Evolutionary conservation across 2,113 vertebrate genomes (phyloP), one percentile per base, ranked within the genome.

Genomic region (Labeo catla): DNA sequence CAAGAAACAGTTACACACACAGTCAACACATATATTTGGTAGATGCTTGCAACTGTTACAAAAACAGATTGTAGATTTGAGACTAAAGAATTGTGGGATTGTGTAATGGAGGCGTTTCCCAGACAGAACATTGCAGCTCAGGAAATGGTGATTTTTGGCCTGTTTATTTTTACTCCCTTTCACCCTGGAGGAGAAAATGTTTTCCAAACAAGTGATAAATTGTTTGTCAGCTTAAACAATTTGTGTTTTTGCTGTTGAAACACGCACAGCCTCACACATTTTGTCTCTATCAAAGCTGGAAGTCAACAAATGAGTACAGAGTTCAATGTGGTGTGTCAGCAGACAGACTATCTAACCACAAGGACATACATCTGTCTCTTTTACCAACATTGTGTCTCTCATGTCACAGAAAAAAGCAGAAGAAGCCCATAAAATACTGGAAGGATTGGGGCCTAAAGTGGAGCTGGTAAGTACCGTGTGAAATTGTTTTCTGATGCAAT

Each of bases 361-460:
- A 49, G 4, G 13, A 36, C 47, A 82, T 70, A 52, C 47, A 54
- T 50, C 28, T 70, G n/a, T 82, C 63, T 82, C 8, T 49, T 34
- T 68, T 36, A 77, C 43, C 61, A 66, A 68, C 3, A 9, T 73
- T 87, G 7, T 85, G 11, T 65, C 45, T 45, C 47, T 57, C 86
- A 86, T 90, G 45, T 93, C 93, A 9, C 92, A 99, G 98, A 99
- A 99, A 97, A 99, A 99, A 95, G 98, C 98, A 68, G 98, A 99
- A 93, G 98, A 99, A 93, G 98, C 98, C 88, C 98, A 99, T 93
- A 99, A 99, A 94, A 96, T 99, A 87, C 96, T 99, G 89, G 98
- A 99, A 96, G 98, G 98, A 84, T 95, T 99, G 86, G 98, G 98
- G 81, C 98, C 98, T 83, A 99, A 97, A 93, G 97, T 99, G 85